Percentiles rank a stretch among this genome's conserved stretches.
Conservation (phyloP, 1,140 invertebrate genomes). For the Pogonognathellus flavescens region DNA sequence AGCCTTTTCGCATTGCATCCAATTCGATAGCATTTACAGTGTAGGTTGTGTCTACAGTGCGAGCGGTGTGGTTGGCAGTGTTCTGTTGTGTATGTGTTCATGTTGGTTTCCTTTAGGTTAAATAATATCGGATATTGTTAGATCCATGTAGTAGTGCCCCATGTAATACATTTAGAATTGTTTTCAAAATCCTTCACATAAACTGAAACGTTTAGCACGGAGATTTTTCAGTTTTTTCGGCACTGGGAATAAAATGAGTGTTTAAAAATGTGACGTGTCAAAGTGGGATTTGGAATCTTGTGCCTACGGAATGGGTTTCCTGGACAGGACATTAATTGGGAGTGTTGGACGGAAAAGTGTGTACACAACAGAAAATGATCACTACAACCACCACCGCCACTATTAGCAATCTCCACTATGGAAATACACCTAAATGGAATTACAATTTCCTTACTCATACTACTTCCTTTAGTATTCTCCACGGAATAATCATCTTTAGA, state of each 20-base stretch:
- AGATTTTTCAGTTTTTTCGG: background rate
- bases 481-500: no score
- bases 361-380: constrained; percentile 30
- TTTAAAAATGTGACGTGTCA: constrained; percentile 28
- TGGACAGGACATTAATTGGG: constrained; percentile 39
- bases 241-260: background rate
- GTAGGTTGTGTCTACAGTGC: constrained; percentile 34
- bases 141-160: background rate
- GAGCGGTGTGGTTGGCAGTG: constrained; percentile 44
- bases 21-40: constrained; percentile 45
- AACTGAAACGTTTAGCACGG: background rate
- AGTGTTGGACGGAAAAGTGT: constrained; percentile 28
- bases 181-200: background rate
- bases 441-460: no score
- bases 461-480: no score
- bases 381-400: constrained; percentile 1
- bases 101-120: constrained; percentile 45
- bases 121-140: background rate
- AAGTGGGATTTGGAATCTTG: background rate
- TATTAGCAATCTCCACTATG: background rate
- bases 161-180: background rate
- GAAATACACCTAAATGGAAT: no score
- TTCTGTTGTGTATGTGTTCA: constrained; percentile 50
- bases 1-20: constrained; percentile 43
- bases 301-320: constrained; percentile 33